Evolutionary conservation across 1,140 invertebrate species (phyloP), one percentile per base, ranked within the genome.

Genomic region (Berghia stephanieae): DNA sequence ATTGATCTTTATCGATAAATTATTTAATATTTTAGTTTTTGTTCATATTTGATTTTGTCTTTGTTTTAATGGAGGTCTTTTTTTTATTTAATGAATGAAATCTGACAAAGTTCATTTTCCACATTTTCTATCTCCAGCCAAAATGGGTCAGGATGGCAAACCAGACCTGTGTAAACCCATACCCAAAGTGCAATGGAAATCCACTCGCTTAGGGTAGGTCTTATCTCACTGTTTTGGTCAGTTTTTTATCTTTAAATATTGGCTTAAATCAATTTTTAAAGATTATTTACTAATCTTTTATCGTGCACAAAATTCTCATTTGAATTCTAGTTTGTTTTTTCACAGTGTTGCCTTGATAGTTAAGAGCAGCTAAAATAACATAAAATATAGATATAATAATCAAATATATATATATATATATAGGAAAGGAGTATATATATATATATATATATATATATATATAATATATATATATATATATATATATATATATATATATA

Each of bases 131-230:
- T n/a, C n/a, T 70, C 49, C 90, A 97, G 95, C 95, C 52, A 96
- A 97, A 93, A 91, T 93, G 42, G 94, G 93, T 82, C 97, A 88
- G 77, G 90, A 91, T 83, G 90, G 88, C 36, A 89, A 88, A 78
- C 86, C 84, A 52, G 89, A 90, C 38, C 83, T 87, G 8, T 90
- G 89, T 82, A 96, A 96, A 92, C 92, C 95, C 36, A 98, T 98
- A 87, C 93, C 94, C 84, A 97, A 97, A 92, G 94, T 98, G 57
- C 96, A 98, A 87, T 98, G 97, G 96, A 97, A 96, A 89, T 93
- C 94, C 66, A 94, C 94, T 55, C 93, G 93, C 92, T 93, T 93
- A 82, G 95, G 96, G 96, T 98, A 92, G 93, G 92, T 80, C 13
- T 38, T 34, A 60, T 57, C 27, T n/a, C n/a, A n/a, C n/a, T n/a